Evolutionary conservation across 1,140 invertebrate species (phyloP).

Genomic region (Ceratosolen fusciceps): DNA sequence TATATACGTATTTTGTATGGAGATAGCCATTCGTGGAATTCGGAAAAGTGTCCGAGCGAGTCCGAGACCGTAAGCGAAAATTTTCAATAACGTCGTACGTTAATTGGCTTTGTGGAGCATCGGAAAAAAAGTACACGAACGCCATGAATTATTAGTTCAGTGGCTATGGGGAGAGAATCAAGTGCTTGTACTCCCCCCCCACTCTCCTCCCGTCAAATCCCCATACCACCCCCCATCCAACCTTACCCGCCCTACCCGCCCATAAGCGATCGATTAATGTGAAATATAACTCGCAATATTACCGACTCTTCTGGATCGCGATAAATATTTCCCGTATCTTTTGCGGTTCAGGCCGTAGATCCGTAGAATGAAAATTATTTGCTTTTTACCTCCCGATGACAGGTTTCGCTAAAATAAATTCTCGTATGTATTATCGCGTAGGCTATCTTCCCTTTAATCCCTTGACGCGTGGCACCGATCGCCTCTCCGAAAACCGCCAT

Average conservation of each 20-base stretch:
- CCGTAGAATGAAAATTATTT: slow-evolving; percentile 1
- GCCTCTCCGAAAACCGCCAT: no score
- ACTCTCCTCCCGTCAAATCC: no score
- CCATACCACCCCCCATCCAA: no score
- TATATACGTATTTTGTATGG: no score
- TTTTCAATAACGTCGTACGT: slow-evolving; percentile 23
- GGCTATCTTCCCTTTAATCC: no score
- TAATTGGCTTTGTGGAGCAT: slow-evolving; percentile 16
- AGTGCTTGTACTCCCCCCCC: neutral
- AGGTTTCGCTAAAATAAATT: no score
- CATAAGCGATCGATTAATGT: slow-evolving; percentile 52
- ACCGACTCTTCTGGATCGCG: slow-evolving; percentile 25
- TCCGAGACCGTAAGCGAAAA: slow-evolving; percentile 29
- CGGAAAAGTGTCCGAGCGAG: neutral
- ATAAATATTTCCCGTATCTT: slow-evolving; percentile 35
- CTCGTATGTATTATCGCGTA: no score
- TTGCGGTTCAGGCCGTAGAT: neutral
- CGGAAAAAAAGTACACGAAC: slow-evolving; percentile 33
- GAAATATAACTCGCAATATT: slow-evolving; percentile 53
- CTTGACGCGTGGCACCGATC: no score
- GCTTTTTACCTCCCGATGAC: no score
- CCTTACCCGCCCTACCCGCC: no score
- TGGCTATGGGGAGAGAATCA: slow-evolving; percentile 11
- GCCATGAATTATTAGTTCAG: slow-evolving; percentile 43
- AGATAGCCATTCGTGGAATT: neutral